Evolutionary conservation across 2,888 invertebrate species (phyloP).

Genomic region (Andrena fulva): DNA sequence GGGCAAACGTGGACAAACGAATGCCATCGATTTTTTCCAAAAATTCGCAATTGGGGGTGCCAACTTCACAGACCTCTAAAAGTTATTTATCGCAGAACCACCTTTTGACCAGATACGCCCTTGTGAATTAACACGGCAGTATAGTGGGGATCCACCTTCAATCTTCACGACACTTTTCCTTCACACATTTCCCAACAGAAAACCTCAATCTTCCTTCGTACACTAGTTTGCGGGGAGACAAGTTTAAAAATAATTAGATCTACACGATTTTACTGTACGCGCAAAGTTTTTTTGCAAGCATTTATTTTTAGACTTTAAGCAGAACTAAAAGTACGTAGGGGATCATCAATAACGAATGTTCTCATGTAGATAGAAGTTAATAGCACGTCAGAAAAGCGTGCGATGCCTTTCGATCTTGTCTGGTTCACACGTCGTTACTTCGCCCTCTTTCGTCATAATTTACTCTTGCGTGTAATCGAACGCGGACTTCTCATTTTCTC

Average conservation of each 20-base stretch:
- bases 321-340: constrained; percentile 29
- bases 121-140: no score
- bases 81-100: no score
- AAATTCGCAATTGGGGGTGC: no score
- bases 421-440: constrained; percentile 40
- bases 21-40: no score
- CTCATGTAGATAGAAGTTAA: constrained; percentile 36
- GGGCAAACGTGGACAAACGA: no score
- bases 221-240: background rate
- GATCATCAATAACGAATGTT: constrained; percentile 8
- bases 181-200: background rate
- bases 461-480: constrained; percentile 37
- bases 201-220: background rate
- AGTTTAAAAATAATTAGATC: constrained; percentile 34
- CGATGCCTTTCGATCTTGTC: constrained; percentile 42
- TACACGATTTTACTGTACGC: background rate
- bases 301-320: constrained; percentile 37
- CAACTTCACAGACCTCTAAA: no score
- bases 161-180: constrained; percentile 1
- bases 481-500: background rate
- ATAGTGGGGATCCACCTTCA: no score
- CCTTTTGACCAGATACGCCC: no score
- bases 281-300: background rate
- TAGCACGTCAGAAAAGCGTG: constrained; percentile 41
- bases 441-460: constrained; percentile 28